These are phyloP conservation scores for Montipora foliosa DNA, from an alignment of 64 coral and sea anemone genomes.

Conservation along the genomic window DNA sequence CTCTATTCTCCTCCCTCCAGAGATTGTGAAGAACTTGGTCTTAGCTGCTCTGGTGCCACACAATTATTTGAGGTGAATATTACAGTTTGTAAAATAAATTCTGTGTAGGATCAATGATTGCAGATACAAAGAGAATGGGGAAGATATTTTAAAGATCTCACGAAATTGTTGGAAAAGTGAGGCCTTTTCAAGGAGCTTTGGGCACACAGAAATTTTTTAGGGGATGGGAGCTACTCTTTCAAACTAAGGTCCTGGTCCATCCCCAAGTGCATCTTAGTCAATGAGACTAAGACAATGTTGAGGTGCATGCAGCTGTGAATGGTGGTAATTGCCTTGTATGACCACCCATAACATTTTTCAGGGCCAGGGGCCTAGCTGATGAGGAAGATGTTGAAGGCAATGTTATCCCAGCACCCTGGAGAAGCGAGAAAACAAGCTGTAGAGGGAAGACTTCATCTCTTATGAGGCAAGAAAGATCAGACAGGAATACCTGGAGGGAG, in stretches of 20 bases:
- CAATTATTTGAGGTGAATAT: slow-evolving; percentile 59
- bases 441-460: slow-evolving; percentile 6
- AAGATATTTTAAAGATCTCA: background rate
- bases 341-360: slow-evolving; percentile 34
- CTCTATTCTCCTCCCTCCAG: slow-evolving; percentile 40
- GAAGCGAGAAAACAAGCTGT: slow-evolving; percentile 38
- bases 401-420: slow-evolving; percentile 50
- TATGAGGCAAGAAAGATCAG: slow-evolving; percentile 12
- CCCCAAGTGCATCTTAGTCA: background rate
- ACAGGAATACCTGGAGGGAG: slow-evolving; percentile 46
- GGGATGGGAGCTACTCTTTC: background rate
- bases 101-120: slow-evolving; percentile 3
- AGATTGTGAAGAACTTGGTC: slow-evolving; percentile 59
- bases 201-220: background rate
- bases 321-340: slow-evolving; percentile 29
- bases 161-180: slow-evolving; percentile 10
- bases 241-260: background rate
- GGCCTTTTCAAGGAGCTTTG: background rate
- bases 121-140: slow-evolving; percentile 12
- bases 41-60: slow-evolving; percentile 68
- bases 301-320: background rate
- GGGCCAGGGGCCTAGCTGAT: background rate
- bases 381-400: slow-evolving; percentile 37
- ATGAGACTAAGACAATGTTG: background rate
- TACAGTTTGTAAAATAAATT: background rate